Evolutionary conservation across 2,113 vertebrate species (phyloP).

Genomic region (Danio rerio): DNA sequence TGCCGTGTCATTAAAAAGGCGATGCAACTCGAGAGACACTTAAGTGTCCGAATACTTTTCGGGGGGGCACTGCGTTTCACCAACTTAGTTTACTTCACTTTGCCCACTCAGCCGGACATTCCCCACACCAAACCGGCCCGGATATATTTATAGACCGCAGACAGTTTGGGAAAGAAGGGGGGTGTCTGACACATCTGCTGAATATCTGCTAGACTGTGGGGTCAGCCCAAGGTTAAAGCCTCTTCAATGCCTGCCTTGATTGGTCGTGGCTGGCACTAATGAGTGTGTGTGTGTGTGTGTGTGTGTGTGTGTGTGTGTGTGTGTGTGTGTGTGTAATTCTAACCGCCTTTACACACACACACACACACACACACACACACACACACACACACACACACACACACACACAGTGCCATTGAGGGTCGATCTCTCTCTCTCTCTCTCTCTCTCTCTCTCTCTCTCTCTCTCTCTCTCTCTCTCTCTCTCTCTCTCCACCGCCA

Average conservation of each 20-base stretch:
- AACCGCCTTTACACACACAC: slow-evolving; percentile 59
- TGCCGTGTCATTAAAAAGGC: not conserved
- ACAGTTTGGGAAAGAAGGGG: slow-evolving; percentile 60
- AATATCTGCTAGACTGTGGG: slow-evolving; percentile 71
- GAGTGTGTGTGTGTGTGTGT: slow-evolving; percentile 68
- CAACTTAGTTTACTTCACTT: not conserved
- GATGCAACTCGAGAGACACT: not conserved
- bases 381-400: slow-evolving; percentile 58
- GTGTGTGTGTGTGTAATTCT: slow-evolving; percentile 68
- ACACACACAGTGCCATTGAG: slow-evolving; percentile 17
- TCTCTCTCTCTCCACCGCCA: slow-evolving; percentile 55
- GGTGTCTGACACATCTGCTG: slow-evolving; percentile 72
- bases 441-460: slow-evolving; percentile 34
- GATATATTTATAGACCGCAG: slow-evolving; percentile 76
- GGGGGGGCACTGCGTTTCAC: not conserved
- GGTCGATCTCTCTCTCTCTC: slow-evolving; percentile 40
- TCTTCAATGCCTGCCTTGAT: slow-evolving; percentile 70
- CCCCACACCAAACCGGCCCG: slow-evolving; percentile 61
- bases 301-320: slow-evolving; percentile 70
- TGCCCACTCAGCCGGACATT: slow-evolving; percentile 39
- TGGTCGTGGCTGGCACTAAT: slow-evolving; percentile 69
- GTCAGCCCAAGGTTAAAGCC: slow-evolving; percentile 78
- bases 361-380: slow-evolving; percentile 48
- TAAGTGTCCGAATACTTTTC: not conserved
- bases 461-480: slow-evolving; percentile 29